Conservation (phyloP, 2,888 invertebrate genomes). For the Strigamia maritima region DNA sequence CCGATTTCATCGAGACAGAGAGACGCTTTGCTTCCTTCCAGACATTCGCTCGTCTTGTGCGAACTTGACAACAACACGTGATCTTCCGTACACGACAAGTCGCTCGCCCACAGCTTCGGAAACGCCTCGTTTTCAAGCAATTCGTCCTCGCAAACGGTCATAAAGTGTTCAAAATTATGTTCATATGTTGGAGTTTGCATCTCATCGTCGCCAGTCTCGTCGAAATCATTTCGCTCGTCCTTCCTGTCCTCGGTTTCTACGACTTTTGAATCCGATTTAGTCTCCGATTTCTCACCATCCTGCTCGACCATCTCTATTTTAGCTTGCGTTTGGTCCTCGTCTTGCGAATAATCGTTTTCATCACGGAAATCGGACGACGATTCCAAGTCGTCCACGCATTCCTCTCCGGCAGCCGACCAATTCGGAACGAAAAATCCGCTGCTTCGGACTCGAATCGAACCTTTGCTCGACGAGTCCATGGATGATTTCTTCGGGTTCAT, state of each 20-base stretch:
- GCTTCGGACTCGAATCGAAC: background rate
- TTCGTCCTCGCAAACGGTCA: background rate
- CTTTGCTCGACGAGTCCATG: background rate
- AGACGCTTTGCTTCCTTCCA: conserved; percentile 15
- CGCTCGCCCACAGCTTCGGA: background rate
- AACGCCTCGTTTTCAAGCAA: conserved; percentile 11
- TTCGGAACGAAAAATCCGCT: conserved; percentile 9
- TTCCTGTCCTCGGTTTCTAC: background rate
- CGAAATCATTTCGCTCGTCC: background rate
- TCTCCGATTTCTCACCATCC: background rate
- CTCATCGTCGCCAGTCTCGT: background rate
- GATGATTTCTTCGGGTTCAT: background rate
- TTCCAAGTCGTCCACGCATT: conserved; percentile 33
- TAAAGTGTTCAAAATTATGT: background rate
- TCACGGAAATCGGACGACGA: conserved; percentile 23
- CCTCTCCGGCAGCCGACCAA: conserved; percentile 38
- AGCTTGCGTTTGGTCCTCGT: background rate
- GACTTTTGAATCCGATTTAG: background rate
- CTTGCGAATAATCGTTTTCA: conserved; percentile 15
- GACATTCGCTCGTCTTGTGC: background rate
- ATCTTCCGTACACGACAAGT: background rate
- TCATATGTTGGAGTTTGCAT: background rate
- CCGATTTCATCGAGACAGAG: background rate
- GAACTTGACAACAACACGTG: background rate
- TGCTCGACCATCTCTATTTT: background rate